phyloP scores from a whole-genome alignment of 2,888 invertebrate genomes.

The Cephonodes hylas region DNA sequence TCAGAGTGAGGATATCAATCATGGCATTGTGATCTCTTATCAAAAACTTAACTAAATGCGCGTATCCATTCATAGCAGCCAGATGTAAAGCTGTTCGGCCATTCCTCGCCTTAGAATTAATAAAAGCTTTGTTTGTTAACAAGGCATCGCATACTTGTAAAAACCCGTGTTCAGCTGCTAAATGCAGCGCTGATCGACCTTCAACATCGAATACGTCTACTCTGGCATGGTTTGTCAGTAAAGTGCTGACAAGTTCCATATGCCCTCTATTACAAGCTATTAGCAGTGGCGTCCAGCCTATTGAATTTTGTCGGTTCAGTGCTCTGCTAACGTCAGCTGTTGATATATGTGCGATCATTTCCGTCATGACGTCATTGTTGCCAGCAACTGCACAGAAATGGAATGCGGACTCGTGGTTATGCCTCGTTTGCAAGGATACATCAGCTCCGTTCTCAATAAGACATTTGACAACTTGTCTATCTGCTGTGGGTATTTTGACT shows the following conservation, averaged over 20 bases:
- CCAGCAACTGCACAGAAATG: slow-evolving; percentile 97
- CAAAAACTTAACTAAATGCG: slow-evolving; percentile 93
- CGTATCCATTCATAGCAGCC: slow-evolving; percentile 97
- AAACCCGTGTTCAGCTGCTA: slow-evolving; percentile 97
- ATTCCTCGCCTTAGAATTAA: slow-evolving; percentile 98
- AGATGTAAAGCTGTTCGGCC: slow-evolving; percentile 98
- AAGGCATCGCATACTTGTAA: slow-evolving; percentile 94
- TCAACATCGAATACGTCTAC: slow-evolving; percentile 99
- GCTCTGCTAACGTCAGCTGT: slow-evolving; percentile 95
- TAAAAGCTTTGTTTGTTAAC: slow-evolving; percentile 97
- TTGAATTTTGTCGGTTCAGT: slow-evolving; percentile 95
- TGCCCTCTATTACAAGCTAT: slow-evolving; percentile 98
- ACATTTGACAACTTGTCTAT: slow-evolving; percentile 93
- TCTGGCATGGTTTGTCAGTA: slow-evolving; percentile 96
- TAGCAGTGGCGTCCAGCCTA: slow-evolving; percentile 98
- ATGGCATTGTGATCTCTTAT: slow-evolving; percentile 97
- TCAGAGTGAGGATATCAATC: slow-evolving; percentile 96
- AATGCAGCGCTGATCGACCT: slow-evolving; percentile 95
- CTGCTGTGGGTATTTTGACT: slow-evolving; percentile 85
- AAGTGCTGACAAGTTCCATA: slow-evolving; percentile 93
- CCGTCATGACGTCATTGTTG: slow-evolving; percentile 95
- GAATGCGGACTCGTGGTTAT: slow-evolving; percentile 95
- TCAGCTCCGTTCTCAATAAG: slow-evolving; percentile 96
- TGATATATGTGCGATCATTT: slow-evolving; percentile 95
- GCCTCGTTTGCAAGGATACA: slow-evolving; percentile 90